phyloP scores from a whole-genome alignment of 2,797 vertebrate genomes.

The Huso huso region DNA sequence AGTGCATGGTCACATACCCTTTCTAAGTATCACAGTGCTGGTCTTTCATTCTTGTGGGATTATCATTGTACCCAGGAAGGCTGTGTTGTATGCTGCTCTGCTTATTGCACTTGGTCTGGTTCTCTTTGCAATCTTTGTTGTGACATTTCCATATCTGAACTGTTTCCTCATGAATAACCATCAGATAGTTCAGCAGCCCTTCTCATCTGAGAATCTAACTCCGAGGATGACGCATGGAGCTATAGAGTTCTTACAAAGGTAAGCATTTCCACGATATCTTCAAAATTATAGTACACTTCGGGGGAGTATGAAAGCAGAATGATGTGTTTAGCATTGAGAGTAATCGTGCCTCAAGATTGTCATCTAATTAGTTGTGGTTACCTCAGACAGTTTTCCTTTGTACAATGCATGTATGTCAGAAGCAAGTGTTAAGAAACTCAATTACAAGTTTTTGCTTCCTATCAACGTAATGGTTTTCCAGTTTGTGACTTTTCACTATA shows the following conservation, averaged over 20 bases:
- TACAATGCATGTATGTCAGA: too few species aligned
- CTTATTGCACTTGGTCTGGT: not conserved
- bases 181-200: slow-evolving; percentile 68
- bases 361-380: too few species aligned
- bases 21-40: slow-evolving; percentile 33
- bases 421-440: too few species aligned
- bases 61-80: slow-evolving; percentile 25
- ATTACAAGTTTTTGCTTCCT: too few species aligned
- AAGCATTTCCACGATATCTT: not conserved
- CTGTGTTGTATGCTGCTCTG: slow-evolving; percentile 23
- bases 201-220: slow-evolving; percentile 65
- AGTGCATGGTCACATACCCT: slow-evolving; percentile 21
- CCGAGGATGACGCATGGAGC: slow-evolving; percentile 70
- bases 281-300: too few species aligned
- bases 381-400: too few species aligned
- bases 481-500: too few species aligned
- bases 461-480: too few species aligned
- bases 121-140: slow-evolving; percentile 39
- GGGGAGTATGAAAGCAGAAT: too few species aligned
- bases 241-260: slow-evolving; percentile 63
- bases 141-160: slow-evolving; percentile 61
- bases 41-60: slow-evolving; percentile 37
- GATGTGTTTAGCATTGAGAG: too few species aligned
- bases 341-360: too few species aligned
- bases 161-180: slow-evolving; percentile 74